phyloP scores from a whole-genome alignment of 2,113 vertebrate species.

The Antechinus flavipes region DNA sequence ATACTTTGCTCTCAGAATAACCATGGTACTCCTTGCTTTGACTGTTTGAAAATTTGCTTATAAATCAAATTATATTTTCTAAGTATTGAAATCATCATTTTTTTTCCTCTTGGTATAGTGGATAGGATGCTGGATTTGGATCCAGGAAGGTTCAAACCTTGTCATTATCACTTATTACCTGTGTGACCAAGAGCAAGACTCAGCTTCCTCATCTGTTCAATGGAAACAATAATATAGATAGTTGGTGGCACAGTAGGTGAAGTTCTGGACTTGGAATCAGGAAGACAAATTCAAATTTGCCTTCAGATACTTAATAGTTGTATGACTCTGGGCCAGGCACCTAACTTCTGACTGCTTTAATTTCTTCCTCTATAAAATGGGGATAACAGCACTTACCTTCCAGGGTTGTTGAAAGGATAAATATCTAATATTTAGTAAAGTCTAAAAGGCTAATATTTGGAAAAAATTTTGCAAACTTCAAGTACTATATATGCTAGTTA shows the following conservation, averaged over 20 bases:
- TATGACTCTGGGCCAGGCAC: neutral
- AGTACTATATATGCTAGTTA: neutral
- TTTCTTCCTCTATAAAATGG: neutral
- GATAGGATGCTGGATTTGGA: neutral
- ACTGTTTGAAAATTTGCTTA: neutral
- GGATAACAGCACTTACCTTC: neutral
- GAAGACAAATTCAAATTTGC: neutral
- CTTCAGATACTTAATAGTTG: neutral
- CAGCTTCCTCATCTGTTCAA: neutral
- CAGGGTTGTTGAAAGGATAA: neutral
- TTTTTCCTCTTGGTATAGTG: neutral
- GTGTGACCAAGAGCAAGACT: neutral
- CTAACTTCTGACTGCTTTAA: neutral
- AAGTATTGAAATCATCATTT: neutral
- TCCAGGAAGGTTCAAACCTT: neutral
- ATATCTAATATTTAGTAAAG: no score
- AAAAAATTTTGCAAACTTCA: neutral
- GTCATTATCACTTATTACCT: neutral
- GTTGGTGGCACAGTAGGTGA: neutral
- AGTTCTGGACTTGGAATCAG: neutral
- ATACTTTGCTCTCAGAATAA: neutral
- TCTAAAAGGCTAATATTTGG: neutral
- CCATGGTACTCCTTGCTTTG: neutral
- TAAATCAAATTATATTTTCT: neutral
- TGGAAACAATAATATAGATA: neutral